Evolutionary conservation across 2,113 vertebrate genomes (phyloP).

Genomic region (Lepisosteus osseus): DNA sequence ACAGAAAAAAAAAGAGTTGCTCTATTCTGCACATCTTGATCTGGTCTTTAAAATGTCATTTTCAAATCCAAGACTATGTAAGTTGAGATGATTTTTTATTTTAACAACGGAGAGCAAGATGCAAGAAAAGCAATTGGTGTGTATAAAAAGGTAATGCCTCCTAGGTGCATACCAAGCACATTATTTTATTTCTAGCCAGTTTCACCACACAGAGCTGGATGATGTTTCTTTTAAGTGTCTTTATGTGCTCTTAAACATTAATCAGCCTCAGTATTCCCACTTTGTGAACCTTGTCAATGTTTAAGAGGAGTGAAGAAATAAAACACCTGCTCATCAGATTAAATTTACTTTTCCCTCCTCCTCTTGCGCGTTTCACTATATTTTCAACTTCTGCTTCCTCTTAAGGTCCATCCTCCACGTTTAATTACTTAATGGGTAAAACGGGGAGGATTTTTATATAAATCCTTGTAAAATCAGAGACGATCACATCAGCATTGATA

Average conservation of each 20-base stretch:
- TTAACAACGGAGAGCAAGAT: no score
- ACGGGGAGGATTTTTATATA: slow-evolving; percentile 17
- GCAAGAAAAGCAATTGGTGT: not conserved
- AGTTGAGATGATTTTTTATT: not conserved
- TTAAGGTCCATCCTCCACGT: slow-evolving; percentile 2
- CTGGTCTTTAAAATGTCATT: not conserved
- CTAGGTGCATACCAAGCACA: not conserved
- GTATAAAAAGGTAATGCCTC: not conserved
- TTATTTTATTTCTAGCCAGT: not conserved
- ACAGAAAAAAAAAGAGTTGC: not conserved
- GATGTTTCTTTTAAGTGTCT: not conserved
- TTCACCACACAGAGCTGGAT: not conserved
- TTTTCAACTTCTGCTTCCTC: not conserved
- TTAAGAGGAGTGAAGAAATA: not conserved
- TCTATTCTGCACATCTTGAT: not conserved
- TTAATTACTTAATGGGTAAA: slow-evolving; percentile 20
- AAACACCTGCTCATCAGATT: not conserved
- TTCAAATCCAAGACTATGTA: not conserved
- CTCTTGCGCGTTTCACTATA: slow-evolving; percentile 9
- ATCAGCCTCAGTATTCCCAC: not conserved
- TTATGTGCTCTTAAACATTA: no score
- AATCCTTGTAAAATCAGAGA: slow-evolving; percentile 25
- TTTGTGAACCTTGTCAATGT: not conserved
- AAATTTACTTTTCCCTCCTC: not conserved
- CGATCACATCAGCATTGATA: slow-evolving; percentile 24